Evolutionary conservation across 2,888 invertebrate genomes (phyloP).

Genomic region (Lasioglossum lativentre): DNA sequence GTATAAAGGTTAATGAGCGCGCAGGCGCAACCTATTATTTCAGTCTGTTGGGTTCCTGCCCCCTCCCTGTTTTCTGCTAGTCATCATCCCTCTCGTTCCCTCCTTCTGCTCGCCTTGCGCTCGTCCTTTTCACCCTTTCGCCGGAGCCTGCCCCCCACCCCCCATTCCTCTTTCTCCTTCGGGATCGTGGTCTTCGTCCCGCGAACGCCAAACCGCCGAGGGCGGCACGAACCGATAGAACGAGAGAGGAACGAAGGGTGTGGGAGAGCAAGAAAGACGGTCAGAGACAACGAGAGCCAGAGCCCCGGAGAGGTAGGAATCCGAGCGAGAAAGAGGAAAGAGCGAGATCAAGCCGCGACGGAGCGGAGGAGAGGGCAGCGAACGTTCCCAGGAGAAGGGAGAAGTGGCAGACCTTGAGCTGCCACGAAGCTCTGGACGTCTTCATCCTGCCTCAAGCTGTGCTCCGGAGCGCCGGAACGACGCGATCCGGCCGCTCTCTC

Average conservation of each 20-base stretch:
- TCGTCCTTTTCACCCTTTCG: conserved; percentile 59
- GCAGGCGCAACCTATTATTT: conserved; percentile 84
- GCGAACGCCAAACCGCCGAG: conserved; percentile 63
- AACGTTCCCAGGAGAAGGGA: conserved; percentile 72
- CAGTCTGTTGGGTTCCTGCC: conserved; percentile 77
- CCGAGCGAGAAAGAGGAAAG: conserved; percentile 28
- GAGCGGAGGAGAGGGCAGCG: conserved; percentile 54
- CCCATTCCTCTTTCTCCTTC: not conserved
- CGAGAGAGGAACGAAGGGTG: not conserved
- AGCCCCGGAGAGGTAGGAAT: conserved; percentile 7
- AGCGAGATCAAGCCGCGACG: not conserved
- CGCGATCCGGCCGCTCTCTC: conserved; percentile 28
- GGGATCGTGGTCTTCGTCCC: conserved; percentile 23
- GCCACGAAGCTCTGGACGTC: conserved; percentile 83
- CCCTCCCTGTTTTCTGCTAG: conserved; percentile 62
- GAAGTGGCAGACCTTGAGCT: conserved; percentile 84
- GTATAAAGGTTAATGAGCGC: conserved; percentile 85
- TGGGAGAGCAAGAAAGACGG: conserved; percentile 21
- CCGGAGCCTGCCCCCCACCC: conserved; percentile 30
- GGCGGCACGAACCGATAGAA: conserved; percentile 41
- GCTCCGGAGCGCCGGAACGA: conserved; percentile 64
- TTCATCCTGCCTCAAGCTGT: conserved; percentile 82
- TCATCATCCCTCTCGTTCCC: conserved; percentile 42
- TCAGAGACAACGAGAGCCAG: conserved; percentile 33
- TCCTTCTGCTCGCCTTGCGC: not conserved